Evolutionary conservation across 2,888 invertebrate species (phyloP).

Genomic region (Lasioglossum leucozonium): DNA sequence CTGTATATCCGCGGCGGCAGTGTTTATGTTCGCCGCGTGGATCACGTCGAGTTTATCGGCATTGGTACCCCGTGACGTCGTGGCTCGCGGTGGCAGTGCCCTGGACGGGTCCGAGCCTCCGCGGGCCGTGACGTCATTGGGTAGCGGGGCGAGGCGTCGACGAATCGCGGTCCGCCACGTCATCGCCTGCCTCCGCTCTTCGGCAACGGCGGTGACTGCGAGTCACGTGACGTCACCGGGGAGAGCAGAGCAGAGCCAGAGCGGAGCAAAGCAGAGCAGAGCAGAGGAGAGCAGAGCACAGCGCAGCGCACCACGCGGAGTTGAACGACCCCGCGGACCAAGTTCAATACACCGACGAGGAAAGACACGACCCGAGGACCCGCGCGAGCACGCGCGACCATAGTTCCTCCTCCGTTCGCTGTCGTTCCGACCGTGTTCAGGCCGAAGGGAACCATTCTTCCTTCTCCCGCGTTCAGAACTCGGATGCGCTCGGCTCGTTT

Average conservation of each 20-base stretch:
- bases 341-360: conserved; percentile 82
- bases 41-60: conserved; percentile 64
- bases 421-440: conserved; percentile 48
- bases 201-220: conserved; percentile 64
- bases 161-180: conserved; percentile 75
- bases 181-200: conserved; percentile 72
- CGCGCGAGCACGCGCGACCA: conserved; percentile 49
- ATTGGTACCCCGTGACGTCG: conserved; percentile 72
- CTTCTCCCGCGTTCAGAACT: conserved; percentile 33
- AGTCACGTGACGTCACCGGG: conserved; percentile 77
- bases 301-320: conserved; percentile 53
- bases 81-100: conserved; percentile 57
- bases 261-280: neutral
- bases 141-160: conserved; percentile 61
- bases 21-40: conserved; percentile 45
- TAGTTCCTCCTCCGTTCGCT: conserved; percentile 64
- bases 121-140: conserved; percentile 74
- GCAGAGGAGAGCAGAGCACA: neutral
- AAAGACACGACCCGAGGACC: conserved; percentile 53
- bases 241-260: conserved; percentile 19
- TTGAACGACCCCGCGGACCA: conserved; percentile 81
- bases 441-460: conserved; percentile 39
- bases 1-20: conserved; percentile 11
- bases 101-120: conserved; percentile 57
- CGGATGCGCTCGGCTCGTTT: conserved; percentile 34